These are phyloP conservation scores for Drosophila nigrodunni DNA, from an alignment of 1,140 invertebrate species.

Conservation along the genomic window DNA sequence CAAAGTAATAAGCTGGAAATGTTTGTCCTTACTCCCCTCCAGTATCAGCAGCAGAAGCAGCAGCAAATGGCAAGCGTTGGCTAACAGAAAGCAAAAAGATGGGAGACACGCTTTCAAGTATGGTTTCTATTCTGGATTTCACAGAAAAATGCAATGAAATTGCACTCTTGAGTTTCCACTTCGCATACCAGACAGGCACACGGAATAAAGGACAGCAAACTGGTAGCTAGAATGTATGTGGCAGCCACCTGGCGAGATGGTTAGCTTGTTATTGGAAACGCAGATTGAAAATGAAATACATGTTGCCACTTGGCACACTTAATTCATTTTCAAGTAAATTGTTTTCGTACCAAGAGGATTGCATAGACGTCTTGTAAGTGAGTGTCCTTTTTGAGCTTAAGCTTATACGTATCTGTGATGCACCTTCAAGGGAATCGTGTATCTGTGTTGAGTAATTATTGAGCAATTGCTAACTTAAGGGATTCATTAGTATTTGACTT, in stretches of 20 bases:
- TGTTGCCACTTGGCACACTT: slow-evolving; percentile 51
- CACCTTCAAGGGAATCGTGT: not conserved
- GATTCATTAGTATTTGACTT: slow-evolving; percentile 25
- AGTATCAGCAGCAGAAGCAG: slow-evolving; percentile 27
- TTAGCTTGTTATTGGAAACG: slow-evolving; percentile 53
- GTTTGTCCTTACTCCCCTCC: slow-evolving; percentile 49
- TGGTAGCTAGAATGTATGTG: slow-evolving; percentile 7
- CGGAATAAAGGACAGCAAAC: slow-evolving; percentile 14
- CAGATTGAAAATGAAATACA: slow-evolving; percentile 70
- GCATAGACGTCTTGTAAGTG: not conserved
- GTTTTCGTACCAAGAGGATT: slow-evolving; percentile 55
- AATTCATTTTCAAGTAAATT: slow-evolving; percentile 71
- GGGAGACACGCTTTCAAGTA: slow-evolving; percentile 53
- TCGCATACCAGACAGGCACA: slow-evolving; percentile 46
- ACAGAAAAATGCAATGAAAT: slow-evolving; percentile 71
- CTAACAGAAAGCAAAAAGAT: slow-evolving; percentile 48
- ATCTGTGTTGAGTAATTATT: not conserved
- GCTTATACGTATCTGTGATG: slow-evolving; percentile 4
- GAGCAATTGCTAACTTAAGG: not conserved
- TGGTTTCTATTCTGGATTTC: slow-evolving; percentile 53
- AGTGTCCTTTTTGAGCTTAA: slow-evolving; percentile 1
- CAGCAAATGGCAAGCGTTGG: slow-evolving; percentile 49
- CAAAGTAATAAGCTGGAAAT: slow-evolving; percentile 83
- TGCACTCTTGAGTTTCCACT: slow-evolving; percentile 78
- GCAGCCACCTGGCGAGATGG: slow-evolving; percentile 48